A percentile compares a stretch with the other conserved stretches of the same genome.
phyloP scores from a whole-genome alignment of 2,888 invertebrate genomes.

The Melanargia galathea region DNA sequence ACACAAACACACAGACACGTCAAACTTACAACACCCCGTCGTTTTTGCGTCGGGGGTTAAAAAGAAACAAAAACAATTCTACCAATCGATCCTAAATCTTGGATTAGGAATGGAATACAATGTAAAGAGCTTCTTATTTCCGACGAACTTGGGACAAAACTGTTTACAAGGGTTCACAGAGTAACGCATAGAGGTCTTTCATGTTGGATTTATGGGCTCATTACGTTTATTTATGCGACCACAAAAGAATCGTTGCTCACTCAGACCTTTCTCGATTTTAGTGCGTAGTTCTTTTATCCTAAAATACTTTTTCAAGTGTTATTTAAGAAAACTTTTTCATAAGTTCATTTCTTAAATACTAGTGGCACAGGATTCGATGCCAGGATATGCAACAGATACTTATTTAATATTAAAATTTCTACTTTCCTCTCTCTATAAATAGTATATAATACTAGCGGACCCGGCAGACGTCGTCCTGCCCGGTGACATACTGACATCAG shows the following conservation, averaged over 20 bases:
- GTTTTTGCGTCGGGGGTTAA: no score
- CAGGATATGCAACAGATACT: no score
- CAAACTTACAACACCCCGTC: no score
- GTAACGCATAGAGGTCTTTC: conserved; percentile 16
- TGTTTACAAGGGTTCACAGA: conserved; percentile 23
- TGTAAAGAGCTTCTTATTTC: conserved; percentile 6
- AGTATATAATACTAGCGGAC: no score
- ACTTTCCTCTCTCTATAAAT: no score
- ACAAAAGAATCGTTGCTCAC: conserved; percentile 22
- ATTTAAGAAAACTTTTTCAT: not conserved
- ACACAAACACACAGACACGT: not conserved
- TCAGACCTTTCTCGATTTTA: conserved; percentile 4
- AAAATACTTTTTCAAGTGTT: conserved; percentile 5
- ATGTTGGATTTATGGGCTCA: conserved; percentile 19
- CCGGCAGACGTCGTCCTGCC: no score
- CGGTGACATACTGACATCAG: no score
- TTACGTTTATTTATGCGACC: conserved; percentile 25
- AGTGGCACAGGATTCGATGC: no score
- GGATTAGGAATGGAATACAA: not conserved
- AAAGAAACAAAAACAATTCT: not conserved
- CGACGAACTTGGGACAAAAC: conserved; percentile 17
- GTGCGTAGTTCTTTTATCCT: not conserved
- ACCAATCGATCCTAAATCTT: not conserved
- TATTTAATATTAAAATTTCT: no score
- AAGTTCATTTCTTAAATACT: no score